Conservation (phyloP, 2,888 invertebrate genomes). For the Chrysina gloriosa region DNA sequence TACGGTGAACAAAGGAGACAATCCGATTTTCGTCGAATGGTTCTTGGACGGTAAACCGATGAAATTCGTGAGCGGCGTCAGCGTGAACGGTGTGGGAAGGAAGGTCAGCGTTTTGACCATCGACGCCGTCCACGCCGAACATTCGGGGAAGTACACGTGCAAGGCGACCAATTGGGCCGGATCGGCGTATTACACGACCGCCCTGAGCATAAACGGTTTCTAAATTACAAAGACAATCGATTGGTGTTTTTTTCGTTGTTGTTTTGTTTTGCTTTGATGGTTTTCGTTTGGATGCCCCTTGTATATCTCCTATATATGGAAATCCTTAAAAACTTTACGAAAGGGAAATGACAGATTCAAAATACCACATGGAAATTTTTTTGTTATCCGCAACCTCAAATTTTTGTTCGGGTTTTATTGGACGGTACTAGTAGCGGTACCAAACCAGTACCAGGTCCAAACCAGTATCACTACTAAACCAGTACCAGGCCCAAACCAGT, state of each 20-base stretch:
- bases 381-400: no score
- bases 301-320: background rate
- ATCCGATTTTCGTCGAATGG: conserved; percentile 56
- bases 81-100: conserved; percentile 71
- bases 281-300: background rate
- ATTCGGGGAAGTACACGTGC: conserved; percentile 80
- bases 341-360: no score
- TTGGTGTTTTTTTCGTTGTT: conserved; percentile 32
- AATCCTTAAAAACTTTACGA: background rate
- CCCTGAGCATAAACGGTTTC: conserved; percentile 75
- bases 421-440: no score
- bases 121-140: conserved; percentile 73
- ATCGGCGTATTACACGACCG: conserved; percentile 62
- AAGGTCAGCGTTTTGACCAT: conserved; percentile 71
- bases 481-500: no score
- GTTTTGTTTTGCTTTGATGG: conserved; percentile 70
- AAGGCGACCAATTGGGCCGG: conserved; percentile 77
- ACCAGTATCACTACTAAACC: no score
- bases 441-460: no score
- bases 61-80: conserved; percentile 69
- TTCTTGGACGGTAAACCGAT: conserved; percentile 74
- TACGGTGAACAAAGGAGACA: conserved; percentile 74
- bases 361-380: no score
- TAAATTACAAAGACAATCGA: background rate
- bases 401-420: no score